Evolutionary conservation across 1,140 invertebrate species (phyloP).

Genomic region (Melitaea cinxia): DNA sequence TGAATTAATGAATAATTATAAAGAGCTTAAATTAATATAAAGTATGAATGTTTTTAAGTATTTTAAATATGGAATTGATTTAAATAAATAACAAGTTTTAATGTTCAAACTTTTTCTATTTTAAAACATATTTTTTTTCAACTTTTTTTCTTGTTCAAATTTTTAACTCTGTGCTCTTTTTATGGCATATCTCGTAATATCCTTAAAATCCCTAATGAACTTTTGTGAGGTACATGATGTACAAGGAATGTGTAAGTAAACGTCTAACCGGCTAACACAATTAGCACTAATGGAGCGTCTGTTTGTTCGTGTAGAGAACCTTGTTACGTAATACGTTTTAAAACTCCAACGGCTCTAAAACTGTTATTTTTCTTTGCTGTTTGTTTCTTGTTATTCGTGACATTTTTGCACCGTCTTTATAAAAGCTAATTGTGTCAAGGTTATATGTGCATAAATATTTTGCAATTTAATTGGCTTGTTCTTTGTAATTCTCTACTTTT

Average conservation of each 20-base stretch:
- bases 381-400: constrained; percentile 25
- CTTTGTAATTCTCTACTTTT: too few species aligned
- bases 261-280: constrained; percentile 49
- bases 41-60: too few species aligned
- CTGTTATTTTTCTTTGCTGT: constrained; percentile 15
- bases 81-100: too few species aligned
- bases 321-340: constrained; percentile 35
- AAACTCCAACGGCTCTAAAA: constrained; percentile 22
- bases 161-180: too few species aligned
- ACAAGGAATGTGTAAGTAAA: constrained; percentile 19
- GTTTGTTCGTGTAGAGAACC: constrained; percentile 48
- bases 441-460: not conserved
- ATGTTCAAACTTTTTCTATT: too few species aligned
- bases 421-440: constrained; percentile 19
- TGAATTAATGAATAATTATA: too few species aligned
- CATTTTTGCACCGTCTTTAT: constrained; percentile 8
- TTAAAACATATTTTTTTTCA: not conserved
- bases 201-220: constrained; percentile 9
- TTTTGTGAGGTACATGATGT: constrained; percentile 11
- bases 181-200: not conserved
- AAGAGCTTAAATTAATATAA: too few species aligned
- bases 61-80: too few species aligned
- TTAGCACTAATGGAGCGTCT: constrained; percentile 59
- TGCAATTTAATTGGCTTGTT: not conserved
- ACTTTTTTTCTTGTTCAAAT: not conserved